Conservation (phyloP, 2,797 vertebrate species). For the Urosaurus nigricauda region DNA sequence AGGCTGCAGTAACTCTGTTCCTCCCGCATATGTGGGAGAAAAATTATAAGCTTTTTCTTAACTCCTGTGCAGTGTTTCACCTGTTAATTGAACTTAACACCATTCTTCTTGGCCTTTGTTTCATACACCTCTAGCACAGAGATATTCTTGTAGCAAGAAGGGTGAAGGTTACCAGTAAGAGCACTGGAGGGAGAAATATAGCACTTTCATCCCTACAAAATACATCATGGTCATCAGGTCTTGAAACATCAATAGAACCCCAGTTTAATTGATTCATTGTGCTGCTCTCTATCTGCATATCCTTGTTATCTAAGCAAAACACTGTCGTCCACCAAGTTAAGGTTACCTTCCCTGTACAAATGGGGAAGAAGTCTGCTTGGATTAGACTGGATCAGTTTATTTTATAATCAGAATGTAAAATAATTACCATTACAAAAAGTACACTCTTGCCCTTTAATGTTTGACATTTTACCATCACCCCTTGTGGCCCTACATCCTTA, state of each 20-base stretch:
- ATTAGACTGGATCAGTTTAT: constrained; percentile 52
- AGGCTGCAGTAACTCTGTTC: constrained; percentile 73
- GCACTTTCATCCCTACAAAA: constrained; percentile 68
- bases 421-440: constrained; percentile 57
- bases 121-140: constrained; percentile 53
- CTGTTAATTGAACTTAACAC: constrained; percentile 75
- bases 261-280: constrained; percentile 75
- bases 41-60: constrained; percentile 69
- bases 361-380: constrained; percentile 40
- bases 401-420: constrained; percentile 64
- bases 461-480: constrained; percentile 52
- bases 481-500: constrained; percentile 65
- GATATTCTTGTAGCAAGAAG: constrained; percentile 59
- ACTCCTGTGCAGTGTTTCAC: constrained; percentile 67
- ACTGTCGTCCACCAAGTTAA: constrained; percentile 63
- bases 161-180: constrained; percentile 67
- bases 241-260: constrained; percentile 67
- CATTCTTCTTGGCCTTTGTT: constrained; percentile 64
- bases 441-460: constrained; percentile 61
- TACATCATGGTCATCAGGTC: constrained; percentile 73
- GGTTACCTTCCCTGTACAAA: constrained; percentile 60
- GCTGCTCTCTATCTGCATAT: constrained; percentile 61
- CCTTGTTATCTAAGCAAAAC: constrained; percentile 73
- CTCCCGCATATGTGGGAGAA: constrained; percentile 61
- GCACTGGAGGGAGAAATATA: constrained; percentile 49